Evolutionary conservation across 2,888 invertebrate species (phyloP).

Genomic region (Dasypogon diadema): DNA sequence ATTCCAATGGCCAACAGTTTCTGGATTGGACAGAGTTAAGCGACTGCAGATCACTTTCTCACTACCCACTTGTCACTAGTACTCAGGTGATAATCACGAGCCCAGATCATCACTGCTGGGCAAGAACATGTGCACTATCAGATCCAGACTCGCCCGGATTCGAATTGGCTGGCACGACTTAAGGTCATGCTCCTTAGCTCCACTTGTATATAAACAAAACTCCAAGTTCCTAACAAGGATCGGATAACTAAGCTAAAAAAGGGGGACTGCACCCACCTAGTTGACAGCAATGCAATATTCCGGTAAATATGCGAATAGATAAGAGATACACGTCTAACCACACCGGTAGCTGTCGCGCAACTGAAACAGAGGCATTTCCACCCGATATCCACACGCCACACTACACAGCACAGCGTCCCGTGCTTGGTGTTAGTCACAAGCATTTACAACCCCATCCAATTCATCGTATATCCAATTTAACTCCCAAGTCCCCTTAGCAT

Average conservation of each 20-base stretch:
- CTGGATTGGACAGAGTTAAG: neutral
- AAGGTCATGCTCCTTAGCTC: neutral
- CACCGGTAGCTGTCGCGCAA: constrained; percentile 76
- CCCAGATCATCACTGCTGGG: constrained; percentile 31
- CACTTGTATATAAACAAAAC: constrained; percentile 8
- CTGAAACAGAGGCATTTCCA: constrained; percentile 64
- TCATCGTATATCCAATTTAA: constrained; percentile 6
- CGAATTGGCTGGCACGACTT: constrained; percentile 5
- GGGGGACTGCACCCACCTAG: constrained; percentile 31
- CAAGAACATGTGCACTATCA: constrained; percentile 36
- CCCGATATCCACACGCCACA: constrained; percentile 14
- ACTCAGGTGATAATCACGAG: neutral
- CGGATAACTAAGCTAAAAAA: constrained; percentile 7
- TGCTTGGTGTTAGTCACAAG: neutral
- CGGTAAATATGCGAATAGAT: constrained; percentile 37
- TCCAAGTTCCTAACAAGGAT: neutral
- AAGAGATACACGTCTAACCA: constrained; percentile 68
- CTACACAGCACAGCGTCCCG: neutral
- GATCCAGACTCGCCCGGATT: neutral
- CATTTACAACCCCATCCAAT: constrained; percentile 1
- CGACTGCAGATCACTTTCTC: neutral
- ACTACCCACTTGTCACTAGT: constrained; percentile 12
- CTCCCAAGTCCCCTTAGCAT: too few species aligned
- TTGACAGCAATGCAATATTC: constrained; percentile 24
- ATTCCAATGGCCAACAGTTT: neutral